Percentiles rank a stretch among this genome's conserved stretches.
These are phyloP conservation scores for Micromys minutus DNA, from an alignment of 2,113 vertebrate genomes.

Conservation along the genomic window DNA sequence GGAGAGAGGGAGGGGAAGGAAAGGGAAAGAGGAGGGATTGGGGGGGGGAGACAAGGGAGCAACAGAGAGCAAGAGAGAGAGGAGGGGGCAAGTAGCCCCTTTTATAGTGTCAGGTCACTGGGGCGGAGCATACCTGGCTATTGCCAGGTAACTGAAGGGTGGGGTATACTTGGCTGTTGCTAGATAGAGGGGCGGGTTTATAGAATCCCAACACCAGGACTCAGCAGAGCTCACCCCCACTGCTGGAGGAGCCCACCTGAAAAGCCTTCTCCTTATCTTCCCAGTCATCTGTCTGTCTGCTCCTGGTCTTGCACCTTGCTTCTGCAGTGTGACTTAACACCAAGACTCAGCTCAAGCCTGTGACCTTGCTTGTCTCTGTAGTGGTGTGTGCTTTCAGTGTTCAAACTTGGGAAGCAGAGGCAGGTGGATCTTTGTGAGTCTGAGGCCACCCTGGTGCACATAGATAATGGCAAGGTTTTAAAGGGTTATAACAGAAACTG, in stretches of 20 bases:
- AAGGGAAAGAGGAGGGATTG: no score
- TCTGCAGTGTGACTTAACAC: not conserved
- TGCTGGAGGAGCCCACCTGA: not conserved
- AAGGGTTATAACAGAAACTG: not conserved
- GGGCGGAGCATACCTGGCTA: no score
- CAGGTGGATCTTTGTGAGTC: not conserved
- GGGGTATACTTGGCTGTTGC: no score
- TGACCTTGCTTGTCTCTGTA: not conserved
- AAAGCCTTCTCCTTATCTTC: not conserved
- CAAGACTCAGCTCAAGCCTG: not conserved
- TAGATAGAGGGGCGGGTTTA: no score
- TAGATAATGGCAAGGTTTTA: not conserved
- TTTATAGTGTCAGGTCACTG: no score
- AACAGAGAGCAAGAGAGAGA: no score
- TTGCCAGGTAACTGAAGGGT: no score
- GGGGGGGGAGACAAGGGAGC: no score
- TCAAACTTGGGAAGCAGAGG: not conserved
- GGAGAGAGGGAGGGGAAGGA: no score
- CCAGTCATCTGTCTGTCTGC: not conserved
- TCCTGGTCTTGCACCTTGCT: not conserved
- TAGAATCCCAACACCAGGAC: no score
- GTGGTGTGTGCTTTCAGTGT: not conserved
- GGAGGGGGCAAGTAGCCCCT: no score
- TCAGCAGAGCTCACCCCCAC: not conserved
- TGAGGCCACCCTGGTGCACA: not conserved